Conservation (phyloP, 2,888 invertebrate species). For the Unio delphinus region DNA sequence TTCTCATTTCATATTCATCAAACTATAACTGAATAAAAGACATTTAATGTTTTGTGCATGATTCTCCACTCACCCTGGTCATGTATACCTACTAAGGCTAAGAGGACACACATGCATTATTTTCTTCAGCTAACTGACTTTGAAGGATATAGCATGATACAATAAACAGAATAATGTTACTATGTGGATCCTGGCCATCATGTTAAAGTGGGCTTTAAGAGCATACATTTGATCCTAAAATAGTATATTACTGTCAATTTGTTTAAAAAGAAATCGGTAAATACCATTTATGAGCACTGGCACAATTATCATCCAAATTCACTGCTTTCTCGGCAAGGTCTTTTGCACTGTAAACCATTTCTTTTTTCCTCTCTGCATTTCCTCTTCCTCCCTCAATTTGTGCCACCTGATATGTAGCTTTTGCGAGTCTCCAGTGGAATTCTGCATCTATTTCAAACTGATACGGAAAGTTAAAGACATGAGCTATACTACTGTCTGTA, state of each 20-base stretch:
- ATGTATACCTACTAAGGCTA: no score
- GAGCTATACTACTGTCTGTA: background rate
- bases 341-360: constrained; percentile 73
- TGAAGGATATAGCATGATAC: no score
- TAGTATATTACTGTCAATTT: background rate
- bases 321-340: constrained; percentile 76
- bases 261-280: background rate
- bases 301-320: constrained; percentile 72
- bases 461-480: constrained; percentile 8
- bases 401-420: constrained; percentile 69
- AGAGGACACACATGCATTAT: no score
- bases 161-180: no score
- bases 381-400: constrained; percentile 61
- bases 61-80: no score
- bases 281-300: constrained; percentile 81
- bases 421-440: constrained; percentile 72
- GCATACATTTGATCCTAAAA: background rate
- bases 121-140: no score
- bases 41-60: no score
- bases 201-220: no score
- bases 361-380: constrained; percentile 68
- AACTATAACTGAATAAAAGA: no score
- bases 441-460: constrained; percentile 62
- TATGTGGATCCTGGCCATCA: no score
- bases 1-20: no score